These are phyloP conservation scores for Xylocopa sonorina DNA, from an alignment of 1,140 invertebrate genomes.

Conservation along the genomic window DNA sequence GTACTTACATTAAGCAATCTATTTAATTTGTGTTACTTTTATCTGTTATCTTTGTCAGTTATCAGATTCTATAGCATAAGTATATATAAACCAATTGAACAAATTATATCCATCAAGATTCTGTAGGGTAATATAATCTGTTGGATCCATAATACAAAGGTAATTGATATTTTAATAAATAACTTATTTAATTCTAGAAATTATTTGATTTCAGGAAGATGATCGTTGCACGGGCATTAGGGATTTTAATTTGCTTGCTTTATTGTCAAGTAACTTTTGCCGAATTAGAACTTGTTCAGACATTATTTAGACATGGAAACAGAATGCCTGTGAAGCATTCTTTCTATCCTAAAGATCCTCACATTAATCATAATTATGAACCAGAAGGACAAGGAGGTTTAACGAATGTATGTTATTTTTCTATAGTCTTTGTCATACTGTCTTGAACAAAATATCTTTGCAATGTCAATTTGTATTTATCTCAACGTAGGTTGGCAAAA, in stretches of 20 bases:
- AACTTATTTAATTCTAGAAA: no score
- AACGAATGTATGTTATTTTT: constrained; percentile 26
- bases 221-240: neutral
- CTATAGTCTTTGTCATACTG: neutral
- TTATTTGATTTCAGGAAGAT: neutral
- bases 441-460: neutral
- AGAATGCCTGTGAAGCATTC: neutral
- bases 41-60: no score
- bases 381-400: constrained; percentile 20
- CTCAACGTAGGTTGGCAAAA: constrained; percentile 8
- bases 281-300: neutral
- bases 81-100: no score
- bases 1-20: no score
- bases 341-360: constrained; percentile 18
- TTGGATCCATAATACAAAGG: no score
- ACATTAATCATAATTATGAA: neutral
- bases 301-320: constrained; percentile 37
- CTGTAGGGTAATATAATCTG: no score
- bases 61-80: no score
- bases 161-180: no score
- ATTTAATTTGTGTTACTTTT: no score
- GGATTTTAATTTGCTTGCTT: neutral
- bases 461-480: neutral
- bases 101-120: no score
- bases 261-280: neutral